Base-by-base conservation (phyloP, 2,113 vertebrate genomes). In the Cinclus mexicanus region DNA sequence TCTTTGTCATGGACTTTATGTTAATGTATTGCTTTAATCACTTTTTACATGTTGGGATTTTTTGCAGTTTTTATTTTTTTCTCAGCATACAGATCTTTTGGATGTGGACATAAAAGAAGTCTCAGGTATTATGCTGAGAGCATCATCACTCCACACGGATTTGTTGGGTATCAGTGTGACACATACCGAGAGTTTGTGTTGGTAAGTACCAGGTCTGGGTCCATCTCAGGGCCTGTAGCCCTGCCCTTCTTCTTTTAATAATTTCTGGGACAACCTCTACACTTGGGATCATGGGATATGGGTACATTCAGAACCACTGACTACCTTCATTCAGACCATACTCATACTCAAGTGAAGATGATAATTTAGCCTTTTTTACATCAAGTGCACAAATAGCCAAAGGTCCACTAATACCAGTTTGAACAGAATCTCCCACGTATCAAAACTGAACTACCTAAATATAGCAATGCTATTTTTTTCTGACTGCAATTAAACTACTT, bases 71-170 rank as follows among this genome's bases (percentile, higher is more conserved):
- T 8, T 7, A 9, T 69, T 26, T 31, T 10, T 2, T 0, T 5
- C 14, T 12, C 47, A 97, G 96, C 26, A 19, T 96, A 94, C 1
- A 59, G 84, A 61, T 56, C 89, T 70, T 11, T 95, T 52, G 96
- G 95, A 61, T 97, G 96, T 74, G 95, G 89, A 22, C 96, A 97
- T 50, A 96, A 96, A 91, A 95, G 96, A 85, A 96, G 96, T 39
- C 92, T 97, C 72, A 64, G 21, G 19, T 97, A 97, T 53, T 97
- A 97, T 22, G 89, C 93, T 81, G 97, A 97, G 69, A 97, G 97
- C 13, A 96, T 97, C 67, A 50, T 82, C 37, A 94, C n/a, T 67
- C 95, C 93, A 3, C 21, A 85, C 33, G 96, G 96, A 15, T 97
- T 97, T 95, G 93, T 77, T 56, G 95, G 97, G 14, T 97, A 96